Conservation (phyloP, 2,797 vertebrate genomes). For the Sylvia borin region DNA sequence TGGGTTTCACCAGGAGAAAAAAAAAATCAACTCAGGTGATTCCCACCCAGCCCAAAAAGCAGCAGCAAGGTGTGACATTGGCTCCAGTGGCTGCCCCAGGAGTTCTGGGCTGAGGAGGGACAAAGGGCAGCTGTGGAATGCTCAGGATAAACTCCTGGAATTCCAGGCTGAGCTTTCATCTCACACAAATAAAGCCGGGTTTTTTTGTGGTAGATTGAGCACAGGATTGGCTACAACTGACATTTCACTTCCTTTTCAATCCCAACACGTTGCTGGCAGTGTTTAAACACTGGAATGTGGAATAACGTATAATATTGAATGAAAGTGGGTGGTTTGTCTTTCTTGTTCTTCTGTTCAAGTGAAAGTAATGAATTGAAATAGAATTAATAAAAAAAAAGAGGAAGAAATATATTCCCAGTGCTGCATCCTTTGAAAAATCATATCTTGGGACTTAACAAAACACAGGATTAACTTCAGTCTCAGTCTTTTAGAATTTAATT, state of each 20-base stretch:
- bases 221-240: background rate
- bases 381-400: background rate
- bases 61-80: accelerated
- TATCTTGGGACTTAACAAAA: background rate
- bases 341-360: background rate
- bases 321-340: background rate
- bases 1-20: background rate
- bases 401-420: background rate
- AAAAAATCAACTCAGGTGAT: accelerated
- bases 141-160: accelerated
- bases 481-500: background rate
- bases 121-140: background rate
- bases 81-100: accelerated
- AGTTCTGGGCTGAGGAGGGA: accelerated
- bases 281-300: background rate
- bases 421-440: background rate
- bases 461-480: background rate
- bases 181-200: background rate
- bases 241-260: background rate
- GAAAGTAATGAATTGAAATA: background rate
- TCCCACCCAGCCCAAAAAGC: accelerated
- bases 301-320: background rate
- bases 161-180: background rate
- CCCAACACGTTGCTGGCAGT: background rate
- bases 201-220: background rate